These are phyloP conservation scores for Poecile atricapillus DNA, from an alignment of 2,113 vertebrate genomes.

Conservation along the genomic window DNA sequence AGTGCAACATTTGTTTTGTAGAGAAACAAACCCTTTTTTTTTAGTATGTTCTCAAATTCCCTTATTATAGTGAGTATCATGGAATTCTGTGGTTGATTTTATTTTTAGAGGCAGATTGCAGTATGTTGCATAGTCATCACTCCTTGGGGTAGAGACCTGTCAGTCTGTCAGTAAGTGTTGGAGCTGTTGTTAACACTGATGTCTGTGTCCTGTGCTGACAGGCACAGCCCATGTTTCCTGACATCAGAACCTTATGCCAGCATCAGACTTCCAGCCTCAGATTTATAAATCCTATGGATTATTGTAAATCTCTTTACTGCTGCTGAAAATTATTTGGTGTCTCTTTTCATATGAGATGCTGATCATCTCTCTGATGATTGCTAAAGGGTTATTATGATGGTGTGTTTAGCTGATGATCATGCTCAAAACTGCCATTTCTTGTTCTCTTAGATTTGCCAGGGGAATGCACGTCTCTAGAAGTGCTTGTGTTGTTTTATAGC, in stretches of 20 bases:
- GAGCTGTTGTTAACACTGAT: not conserved
- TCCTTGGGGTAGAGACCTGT: not conserved
- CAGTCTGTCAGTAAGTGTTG: not conserved
- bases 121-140: not conserved
- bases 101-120: slow-evolving; percentile 1
- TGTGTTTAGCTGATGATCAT: no score
- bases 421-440: no score
- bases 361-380: no score
- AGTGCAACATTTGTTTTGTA: not conserved
- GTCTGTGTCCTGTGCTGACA: not conserved
- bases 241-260: not conserved
- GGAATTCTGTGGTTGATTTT: no score
- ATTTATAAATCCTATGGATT: slow-evolving; percentile 69
- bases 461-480: not conserved
- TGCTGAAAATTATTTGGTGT: slow-evolving; percentile 1
- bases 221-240: not conserved
- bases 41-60: not conserved
- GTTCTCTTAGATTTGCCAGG: no score
- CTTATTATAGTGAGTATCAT: not conserved
- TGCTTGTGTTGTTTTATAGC: slow-evolving; percentile 18
- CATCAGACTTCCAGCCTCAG: slow-evolving; percentile 8
- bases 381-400: no score
- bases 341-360: not conserved
- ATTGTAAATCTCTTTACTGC: slow-evolving; percentile 18
- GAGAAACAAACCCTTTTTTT: not conserved